phyloP scores from a whole-genome alignment of 2,888 invertebrate species.

The Coenonympha glycerion region DNA sequence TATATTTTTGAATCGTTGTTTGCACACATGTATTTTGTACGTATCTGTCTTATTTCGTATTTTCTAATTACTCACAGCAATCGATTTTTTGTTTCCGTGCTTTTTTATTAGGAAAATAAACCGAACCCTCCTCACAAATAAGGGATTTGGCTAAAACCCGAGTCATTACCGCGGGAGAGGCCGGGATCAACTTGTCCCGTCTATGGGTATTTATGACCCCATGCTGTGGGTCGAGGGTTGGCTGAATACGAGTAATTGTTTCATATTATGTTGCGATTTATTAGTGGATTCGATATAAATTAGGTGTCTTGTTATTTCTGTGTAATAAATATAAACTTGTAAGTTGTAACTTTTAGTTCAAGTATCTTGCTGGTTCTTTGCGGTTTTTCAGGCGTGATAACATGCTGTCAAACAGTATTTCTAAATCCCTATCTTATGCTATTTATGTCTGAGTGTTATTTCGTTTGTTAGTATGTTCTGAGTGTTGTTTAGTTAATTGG shows the following conservation, averaged over 20 bases:
- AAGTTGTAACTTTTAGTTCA: no score
- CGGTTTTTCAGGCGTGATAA: no score
- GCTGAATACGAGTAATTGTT: constrained; percentile 25
- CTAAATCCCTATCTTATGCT: no score
- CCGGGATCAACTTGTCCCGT: constrained; percentile 42
- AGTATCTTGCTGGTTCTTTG: no score
- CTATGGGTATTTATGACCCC: constrained; percentile 41
- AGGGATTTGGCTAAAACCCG: constrained; percentile 36
- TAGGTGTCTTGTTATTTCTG: constrained; percentile 11
- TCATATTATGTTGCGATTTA: constrained; percentile 32
- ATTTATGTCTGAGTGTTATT: no score
- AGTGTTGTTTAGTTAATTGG: no score
- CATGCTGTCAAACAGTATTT: no score
- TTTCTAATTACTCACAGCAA: background rate
- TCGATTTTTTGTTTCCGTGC: constrained; percentile 1
- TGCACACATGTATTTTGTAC: no score
- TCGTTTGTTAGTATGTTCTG: no score
- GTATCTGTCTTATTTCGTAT: no score
- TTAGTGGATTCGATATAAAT: constrained; percentile 24
- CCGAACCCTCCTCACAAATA: constrained; percentile 32
- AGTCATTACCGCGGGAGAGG: constrained; percentile 37
- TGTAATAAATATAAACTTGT: background rate
- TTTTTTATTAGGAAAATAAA: constrained; percentile 7
- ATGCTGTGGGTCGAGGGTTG: background rate
- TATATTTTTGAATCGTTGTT: no score